Conservation (phyloP, 2,113 vertebrate species). For the Ammospiza caudacuta region DNA sequence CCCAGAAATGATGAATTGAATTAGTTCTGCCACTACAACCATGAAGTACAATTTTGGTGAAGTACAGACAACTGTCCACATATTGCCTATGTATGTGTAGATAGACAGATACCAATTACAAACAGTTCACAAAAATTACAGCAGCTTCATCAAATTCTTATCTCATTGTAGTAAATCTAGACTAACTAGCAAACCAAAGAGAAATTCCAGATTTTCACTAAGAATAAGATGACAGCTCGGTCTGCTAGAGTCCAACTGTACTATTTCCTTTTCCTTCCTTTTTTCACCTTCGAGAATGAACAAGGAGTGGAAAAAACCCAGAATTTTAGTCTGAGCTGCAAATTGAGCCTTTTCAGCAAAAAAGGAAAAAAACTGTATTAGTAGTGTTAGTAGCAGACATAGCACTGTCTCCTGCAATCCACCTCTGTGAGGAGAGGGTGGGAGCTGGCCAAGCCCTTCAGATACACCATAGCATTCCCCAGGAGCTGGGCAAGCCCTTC, state of each 20-base stretch:
- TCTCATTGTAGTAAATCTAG: neutral
- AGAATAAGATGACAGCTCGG: neutral
- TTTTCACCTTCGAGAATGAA: neutral
- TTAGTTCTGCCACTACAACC: neutral
- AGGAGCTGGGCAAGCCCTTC: neutral
- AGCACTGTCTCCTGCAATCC: neutral
- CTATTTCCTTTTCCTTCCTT: neutral
- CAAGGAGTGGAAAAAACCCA: rapidly evolving
- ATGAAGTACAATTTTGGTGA: neutral
- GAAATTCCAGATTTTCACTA: neutral
- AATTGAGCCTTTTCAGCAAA: neutral
- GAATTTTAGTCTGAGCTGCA: neutral
- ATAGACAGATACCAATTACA: neutral
- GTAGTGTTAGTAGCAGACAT: neutral
- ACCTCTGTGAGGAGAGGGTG: neutral
- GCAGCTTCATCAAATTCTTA: neutral
- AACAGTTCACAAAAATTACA: neutral
- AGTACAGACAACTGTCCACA: neutral
- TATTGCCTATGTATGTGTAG: neutral
- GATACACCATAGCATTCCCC: too few relatives aligned
- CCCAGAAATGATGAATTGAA: neutral
- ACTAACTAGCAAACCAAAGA: neutral
- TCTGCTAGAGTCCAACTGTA: neutral
- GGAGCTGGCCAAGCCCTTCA: neutral
- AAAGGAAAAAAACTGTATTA: too few relatives aligned